Percentiles rank a stretch among this genome's conserved stretches.
Conservation (phyloP, 2,888 invertebrate species). For the Cephus runcator region DNA sequence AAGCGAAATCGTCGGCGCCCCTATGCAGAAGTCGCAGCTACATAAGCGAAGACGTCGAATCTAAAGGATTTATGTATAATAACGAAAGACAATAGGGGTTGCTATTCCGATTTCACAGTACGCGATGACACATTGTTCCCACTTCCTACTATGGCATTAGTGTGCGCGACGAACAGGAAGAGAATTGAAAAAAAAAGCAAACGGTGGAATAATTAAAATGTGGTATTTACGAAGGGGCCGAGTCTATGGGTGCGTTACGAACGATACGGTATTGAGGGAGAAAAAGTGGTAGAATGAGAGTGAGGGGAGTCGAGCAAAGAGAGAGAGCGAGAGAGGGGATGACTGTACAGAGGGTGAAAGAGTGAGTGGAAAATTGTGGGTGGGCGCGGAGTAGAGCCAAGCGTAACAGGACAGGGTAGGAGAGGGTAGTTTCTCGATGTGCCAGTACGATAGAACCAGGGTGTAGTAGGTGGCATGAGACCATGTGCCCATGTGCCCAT, state of each 20-base stretch:
- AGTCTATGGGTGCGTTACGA: slow-evolving; percentile 38
- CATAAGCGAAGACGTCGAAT: slow-evolving; percentile 2
- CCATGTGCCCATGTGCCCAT: slow-evolving; percentile 22
- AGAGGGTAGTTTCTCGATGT: slow-evolving; percentile 42
- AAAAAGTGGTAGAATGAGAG: slow-evolving; percentile 14
- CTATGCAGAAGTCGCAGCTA: background rate
- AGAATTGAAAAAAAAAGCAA: slow-evolving; percentile 25
- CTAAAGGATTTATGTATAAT: background rate
- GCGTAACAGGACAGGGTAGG: slow-evolving; percentile 15
- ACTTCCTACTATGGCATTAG: background rate
- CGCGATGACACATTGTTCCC: background rate
- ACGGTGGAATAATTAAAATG: slow-evolving; percentile 54
- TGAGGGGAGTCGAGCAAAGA: slow-evolving; percentile 11
- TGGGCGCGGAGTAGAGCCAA: slow-evolving; percentile 18
- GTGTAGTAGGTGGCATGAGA: slow-evolving; percentile 47
- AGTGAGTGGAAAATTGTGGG: slow-evolving; percentile 5
- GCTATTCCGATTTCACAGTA: too few relatives aligned
- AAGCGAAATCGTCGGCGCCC: too few relatives aligned
- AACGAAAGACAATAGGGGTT: background rate
- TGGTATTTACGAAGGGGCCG: slow-evolving; percentile 41
- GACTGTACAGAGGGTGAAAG: slow-evolving; percentile 7
- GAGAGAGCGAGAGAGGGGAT: slow-evolving; percentile 24
- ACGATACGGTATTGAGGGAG: slow-evolving; percentile 30
- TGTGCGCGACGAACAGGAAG: slow-evolving; percentile 5
- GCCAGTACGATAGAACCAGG: slow-evolving; percentile 32